These are phyloP conservation scores for Aphelinus certus DNA, from an alignment of 1,140 invertebrate genomes.

Conservation along the genomic window DNA sequence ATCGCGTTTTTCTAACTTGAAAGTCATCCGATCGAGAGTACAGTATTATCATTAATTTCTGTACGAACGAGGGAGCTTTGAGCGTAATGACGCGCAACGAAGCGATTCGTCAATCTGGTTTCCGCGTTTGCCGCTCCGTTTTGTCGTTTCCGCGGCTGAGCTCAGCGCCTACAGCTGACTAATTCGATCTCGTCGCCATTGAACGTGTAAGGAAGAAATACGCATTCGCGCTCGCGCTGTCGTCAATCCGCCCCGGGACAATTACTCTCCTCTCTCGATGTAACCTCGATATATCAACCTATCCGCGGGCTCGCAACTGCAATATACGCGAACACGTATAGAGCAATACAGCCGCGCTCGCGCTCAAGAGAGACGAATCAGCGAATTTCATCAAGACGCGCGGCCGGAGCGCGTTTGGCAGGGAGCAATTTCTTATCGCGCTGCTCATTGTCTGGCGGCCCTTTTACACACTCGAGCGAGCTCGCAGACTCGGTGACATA, in stretches of 20 bases:
- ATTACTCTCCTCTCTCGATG: background rate
- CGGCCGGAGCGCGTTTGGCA: too few relatives aligned
- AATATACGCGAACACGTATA: too few relatives aligned
- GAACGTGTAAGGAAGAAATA: slow-evolving; percentile 2
- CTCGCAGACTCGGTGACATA: background rate
- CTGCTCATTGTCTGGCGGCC: too few relatives aligned
- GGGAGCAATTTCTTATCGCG: background rate
- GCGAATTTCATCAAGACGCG: too few relatives aligned
- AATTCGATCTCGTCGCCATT: background rate
- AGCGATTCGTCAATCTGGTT: background rate
- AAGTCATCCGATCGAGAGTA: background rate
- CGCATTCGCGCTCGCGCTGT: background rate
- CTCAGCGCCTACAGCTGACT: background rate
- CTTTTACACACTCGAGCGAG: too few relatives aligned
- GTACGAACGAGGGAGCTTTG: background rate
- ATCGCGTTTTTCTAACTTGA: background rate
- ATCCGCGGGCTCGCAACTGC: too few relatives aligned
- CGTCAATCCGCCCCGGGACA: background rate
- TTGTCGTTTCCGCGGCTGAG: background rate
- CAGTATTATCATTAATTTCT: background rate
- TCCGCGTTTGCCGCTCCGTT: background rate
- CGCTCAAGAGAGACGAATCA: too few relatives aligned
- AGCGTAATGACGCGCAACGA: background rate
- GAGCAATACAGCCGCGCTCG: background rate
- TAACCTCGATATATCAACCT: too few relatives aligned